phyloP scores from a whole-genome alignment of 2,888 invertebrate genomes.

The Steinernema carpocapsae region DNA sequence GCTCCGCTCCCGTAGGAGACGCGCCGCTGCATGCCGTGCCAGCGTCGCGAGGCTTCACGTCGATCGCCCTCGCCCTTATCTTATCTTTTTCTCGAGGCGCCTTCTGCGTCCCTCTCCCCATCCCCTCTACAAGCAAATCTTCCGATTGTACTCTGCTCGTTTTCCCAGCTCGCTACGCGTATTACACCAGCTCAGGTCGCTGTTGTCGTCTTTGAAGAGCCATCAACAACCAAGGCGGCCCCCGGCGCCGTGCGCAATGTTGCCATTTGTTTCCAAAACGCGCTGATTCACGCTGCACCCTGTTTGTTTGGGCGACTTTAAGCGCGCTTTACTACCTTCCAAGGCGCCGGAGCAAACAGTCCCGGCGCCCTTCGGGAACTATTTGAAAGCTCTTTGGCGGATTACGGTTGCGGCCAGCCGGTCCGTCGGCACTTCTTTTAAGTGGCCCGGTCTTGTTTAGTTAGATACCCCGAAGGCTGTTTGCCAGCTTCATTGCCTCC shows the following conservation, averaged over 20 bases:
- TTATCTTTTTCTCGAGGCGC: constrained; percentile 35
- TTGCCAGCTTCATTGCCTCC: not conserved
- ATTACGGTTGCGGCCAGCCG: constrained; percentile 12
- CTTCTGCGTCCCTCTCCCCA: constrained; percentile 27
- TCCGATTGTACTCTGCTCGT: constrained; percentile 32
- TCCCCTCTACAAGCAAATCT: constrained; percentile 10
- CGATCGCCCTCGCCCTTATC: constrained; percentile 24
- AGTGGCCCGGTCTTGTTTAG: not conserved
- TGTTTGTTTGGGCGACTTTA: not conserved
- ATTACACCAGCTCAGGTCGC: not conserved
- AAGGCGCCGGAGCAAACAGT: constrained; percentile 17
- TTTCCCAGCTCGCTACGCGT: not conserved
- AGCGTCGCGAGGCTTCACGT: constrained; percentile 35
- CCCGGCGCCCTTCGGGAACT: not conserved
- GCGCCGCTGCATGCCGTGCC: constrained; percentile 10
- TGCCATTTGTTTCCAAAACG: constrained; percentile 5
- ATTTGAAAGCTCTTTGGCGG: not conserved
- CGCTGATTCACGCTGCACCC: constrained; percentile 22
- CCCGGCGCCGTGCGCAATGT: constrained; percentile 25
- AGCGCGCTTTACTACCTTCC: constrained; percentile 23
- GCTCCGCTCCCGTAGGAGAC: constrained; percentile 1
- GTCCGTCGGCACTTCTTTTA: not conserved
- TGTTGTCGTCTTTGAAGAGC: not conserved
- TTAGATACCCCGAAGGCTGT: constrained; percentile 12
- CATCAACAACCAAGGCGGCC: not conserved